phyloP scores from a whole-genome alignment of 37 sponge, comb jelly and placozoan genomes.

The Cliona cf. orientalis region DNA sequence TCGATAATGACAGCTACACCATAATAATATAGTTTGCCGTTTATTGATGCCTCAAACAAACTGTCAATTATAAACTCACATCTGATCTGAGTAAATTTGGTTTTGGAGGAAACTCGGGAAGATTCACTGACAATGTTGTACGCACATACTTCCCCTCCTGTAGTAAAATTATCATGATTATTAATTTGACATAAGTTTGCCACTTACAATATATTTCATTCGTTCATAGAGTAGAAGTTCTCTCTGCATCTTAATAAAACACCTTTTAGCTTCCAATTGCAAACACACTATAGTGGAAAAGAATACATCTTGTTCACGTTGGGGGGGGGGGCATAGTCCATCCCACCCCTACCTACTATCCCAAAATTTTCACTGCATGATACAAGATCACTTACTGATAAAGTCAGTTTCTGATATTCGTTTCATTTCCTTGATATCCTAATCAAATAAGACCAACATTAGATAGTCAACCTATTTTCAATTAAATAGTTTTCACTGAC shows the following conservation, averaged over 20 bases:
- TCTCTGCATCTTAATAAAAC: conserved; percentile 38
- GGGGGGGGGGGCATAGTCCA: too few relatives aligned
- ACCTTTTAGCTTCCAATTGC: conserved; percentile 43
- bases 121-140: conserved; percentile 60
- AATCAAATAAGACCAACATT: neutral
- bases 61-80: conserved; percentile 13
- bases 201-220: conserved; percentile 31
- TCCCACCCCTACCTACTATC: too few relatives aligned
- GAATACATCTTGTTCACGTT: too few relatives aligned
- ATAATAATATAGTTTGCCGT: neutral
- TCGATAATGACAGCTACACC: neutral
- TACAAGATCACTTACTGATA: conserved; percentile 5
- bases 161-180: neutral
- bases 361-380: neutral
- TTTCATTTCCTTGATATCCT: conserved; percentile 11
- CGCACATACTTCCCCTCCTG: conserved; percentile 69
- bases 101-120: conserved; percentile 37
- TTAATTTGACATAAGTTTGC: neutral
- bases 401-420: conserved; percentile 12
- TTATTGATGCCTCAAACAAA: too few relatives aligned
- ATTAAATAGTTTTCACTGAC: neutral
- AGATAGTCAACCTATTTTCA: neutral
- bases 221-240: conserved; percentile 53
- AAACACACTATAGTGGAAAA: conserved; percentile 58
- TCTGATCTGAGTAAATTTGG: conserved; percentile 45